Conservation (phyloP, 2,888 invertebrate species). For the Globia sparganii region DNA sequence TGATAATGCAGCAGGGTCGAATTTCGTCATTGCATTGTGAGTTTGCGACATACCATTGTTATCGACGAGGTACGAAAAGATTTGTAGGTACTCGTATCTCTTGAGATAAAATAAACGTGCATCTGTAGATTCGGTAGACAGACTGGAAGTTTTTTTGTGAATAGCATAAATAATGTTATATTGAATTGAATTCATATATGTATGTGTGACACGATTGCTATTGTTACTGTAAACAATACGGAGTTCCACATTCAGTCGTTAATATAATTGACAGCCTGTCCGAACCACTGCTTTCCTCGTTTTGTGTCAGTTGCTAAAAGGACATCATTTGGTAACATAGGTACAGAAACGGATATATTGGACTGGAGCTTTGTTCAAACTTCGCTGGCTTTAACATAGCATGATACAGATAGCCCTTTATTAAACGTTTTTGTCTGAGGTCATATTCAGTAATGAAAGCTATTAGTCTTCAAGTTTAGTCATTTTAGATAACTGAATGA, state of each 20-base stretch:
- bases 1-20: constrained; percentile 67
- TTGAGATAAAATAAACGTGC: constrained; percentile 32
- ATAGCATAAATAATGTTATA: not conserved
- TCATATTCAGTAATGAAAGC: constrained; percentile 12
- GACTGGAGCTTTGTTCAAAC: constrained; percentile 4
- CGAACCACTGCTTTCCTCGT: constrained; percentile 32
- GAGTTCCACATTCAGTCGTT: constrained; percentile 31
- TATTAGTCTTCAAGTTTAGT: constrained; percentile 29
- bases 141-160: not conserved
- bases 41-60: constrained; percentile 52
- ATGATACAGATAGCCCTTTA: not conserved
- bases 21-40: constrained; percentile 54
- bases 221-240: constrained; percentile 36
- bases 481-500: constrained; percentile 51
- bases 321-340: constrained; percentile 25
- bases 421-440: not conserved
- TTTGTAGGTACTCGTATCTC: constrained; percentile 26
- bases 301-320: constrained; percentile 29
- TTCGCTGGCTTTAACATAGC: not conserved
- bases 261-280: constrained; percentile 50
- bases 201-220: constrained; percentile 18
- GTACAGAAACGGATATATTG: constrained; percentile 3
- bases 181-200: constrained; percentile 14
- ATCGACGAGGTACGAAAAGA: constrained; percentile 40
- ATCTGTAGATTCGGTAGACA: constrained; percentile 29